phyloP scores from a whole-genome alignment of 92 coral and sea anemone genomes.

The Muricea muricata region DNA sequence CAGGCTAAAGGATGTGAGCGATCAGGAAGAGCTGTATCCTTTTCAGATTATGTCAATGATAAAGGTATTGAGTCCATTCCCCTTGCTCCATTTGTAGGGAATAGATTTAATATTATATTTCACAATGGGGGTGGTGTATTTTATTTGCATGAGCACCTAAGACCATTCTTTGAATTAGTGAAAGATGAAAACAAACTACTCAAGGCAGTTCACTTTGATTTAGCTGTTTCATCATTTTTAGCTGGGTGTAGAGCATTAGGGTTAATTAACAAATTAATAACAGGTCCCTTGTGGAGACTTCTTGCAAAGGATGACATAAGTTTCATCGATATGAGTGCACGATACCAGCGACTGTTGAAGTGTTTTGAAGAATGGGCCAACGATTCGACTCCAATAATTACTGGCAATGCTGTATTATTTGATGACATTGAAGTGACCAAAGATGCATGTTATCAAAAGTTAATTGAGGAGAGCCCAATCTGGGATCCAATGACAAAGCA shows the following conservation, averaged over 20 bases:
- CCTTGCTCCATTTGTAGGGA: too few relatives aligned
- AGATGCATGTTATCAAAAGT: conserved; percentile 29
- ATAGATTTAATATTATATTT: too few relatives aligned
- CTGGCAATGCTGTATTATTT: conserved; percentile 28
- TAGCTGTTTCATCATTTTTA: conserved; percentile 26
- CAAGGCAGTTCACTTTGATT: conserved; percentile 38
- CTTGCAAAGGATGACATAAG: conserved; percentile 31
- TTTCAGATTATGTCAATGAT: conserved; percentile 13
- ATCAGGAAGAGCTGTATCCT: conserved; percentile 49
- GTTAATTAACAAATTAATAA: conserved; percentile 25
- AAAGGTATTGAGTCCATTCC: conserved; percentile 34
- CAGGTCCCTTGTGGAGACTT: conserved; percentile 51
- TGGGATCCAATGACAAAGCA: conserved; percentile 36
- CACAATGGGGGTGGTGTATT: too few relatives aligned
- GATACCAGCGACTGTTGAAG: conserved; percentile 21
- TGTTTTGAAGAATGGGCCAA: conserved; percentile 34
- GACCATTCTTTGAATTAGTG: conserved; percentile 22
- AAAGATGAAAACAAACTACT: conserved; percentile 44
- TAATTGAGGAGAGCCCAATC: conserved; percentile 17
- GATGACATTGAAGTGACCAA: conserved; percentile 14
- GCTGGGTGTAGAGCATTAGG: conserved; percentile 55
- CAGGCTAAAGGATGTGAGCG: conserved; percentile 61
- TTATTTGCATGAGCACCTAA: conserved; percentile 33
- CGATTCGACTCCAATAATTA: conserved; percentile 40
- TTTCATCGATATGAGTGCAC: conserved; percentile 23